Conservation (phyloP, 53 echinoderm and acorn worm genomes). For the Mesocentrotus franciscanus region DNA sequence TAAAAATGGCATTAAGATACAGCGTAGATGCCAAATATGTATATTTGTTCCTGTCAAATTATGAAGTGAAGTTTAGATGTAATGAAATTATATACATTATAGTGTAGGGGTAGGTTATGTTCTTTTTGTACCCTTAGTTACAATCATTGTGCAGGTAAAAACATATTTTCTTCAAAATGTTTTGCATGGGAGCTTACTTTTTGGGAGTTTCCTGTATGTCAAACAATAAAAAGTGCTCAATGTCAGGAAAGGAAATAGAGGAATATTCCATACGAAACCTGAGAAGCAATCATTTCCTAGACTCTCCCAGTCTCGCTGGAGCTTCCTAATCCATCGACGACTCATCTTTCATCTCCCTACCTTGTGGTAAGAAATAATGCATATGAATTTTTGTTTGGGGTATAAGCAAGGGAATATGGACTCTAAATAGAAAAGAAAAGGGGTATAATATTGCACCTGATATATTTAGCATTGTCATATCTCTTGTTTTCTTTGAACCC, state of each 20-base stretch:
- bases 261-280: background rate
- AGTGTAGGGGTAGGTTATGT: background rate
- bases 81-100: no score
- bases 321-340: background rate
- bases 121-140: background rate
- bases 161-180: background rate
- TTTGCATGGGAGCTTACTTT: background rate
- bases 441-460: no score
- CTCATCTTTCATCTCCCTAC: background rate
- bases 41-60: no score
- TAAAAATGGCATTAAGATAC: no score
- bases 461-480: no score
- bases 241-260: background rate
- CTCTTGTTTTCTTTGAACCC: no score
- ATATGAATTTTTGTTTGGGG: background rate
- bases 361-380: background rate
- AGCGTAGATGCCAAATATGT: no score
- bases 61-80: no score
- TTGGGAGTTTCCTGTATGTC: background rate
- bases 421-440: background rate
- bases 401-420: background rate
- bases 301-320: background rate
- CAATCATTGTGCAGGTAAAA: background rate
- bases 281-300: constrained; percentile 22
- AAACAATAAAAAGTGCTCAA: background rate